Base-by-base conservation (phyloP, 1,140 invertebrate species). In the Himalopsyche phryganea region DNA sequence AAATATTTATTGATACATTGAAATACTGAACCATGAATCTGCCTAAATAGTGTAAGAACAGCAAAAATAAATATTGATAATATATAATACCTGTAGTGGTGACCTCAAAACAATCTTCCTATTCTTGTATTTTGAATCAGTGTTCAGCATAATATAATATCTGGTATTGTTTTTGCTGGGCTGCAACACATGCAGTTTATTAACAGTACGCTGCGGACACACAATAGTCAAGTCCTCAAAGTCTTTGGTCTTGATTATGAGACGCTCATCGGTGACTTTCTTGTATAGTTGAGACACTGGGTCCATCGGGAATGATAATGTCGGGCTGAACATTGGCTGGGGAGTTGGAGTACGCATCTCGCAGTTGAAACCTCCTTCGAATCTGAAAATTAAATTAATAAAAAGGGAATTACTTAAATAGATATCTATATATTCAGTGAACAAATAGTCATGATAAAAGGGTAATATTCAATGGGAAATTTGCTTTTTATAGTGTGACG, bases 221-320 rank as follows among this genome's bases (percentile, higher is more conserved):
- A 87, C 79, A 1, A 89, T 83, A 60, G 84, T 78, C 1, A 88
- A 71, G 41, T 84, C 80, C 20, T 88, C 83, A 69, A 90, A 89
- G 68, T 84, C 87, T 79, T 74, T 67, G 50, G 81, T 59, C 55
- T 81, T 72, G 17, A 91, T 78, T 48, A 77, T 78, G 1, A 91
- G 71, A 40, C 83, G 80, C 64, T 87, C 81, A 54, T 81, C 73
- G 0, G 73, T 73, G 11, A 74, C 60, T 2, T 67, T 63, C 0
- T 67, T 66, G 33, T 68, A 69, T 1, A 76, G 62, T 23, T 57
- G 44, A 1, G 58, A 66, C 0, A 65, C 66, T 6, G 71, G 69
- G 9, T 58, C 66, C 23, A 67, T 41, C 0, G 68, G 66, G 2
- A 72, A 70, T 0, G 50, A 54, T 14, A 58, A 35, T 7, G 54